Conservation (phyloP, 2,888 invertebrate species). For the Sinohyriopsis cumingii region DNA sequence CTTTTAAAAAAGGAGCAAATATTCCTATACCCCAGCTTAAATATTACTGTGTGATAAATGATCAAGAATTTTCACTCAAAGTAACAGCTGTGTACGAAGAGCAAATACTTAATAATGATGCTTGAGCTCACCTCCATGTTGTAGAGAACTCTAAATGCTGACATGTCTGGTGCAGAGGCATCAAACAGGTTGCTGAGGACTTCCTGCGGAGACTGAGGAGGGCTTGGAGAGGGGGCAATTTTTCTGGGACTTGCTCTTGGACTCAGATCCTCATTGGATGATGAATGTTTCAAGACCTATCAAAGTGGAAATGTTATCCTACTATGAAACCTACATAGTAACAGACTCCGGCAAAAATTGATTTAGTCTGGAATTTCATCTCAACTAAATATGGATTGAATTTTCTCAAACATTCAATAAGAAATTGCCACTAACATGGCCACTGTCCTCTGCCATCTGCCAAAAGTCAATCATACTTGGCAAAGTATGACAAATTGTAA, state of each 20-base stretch:
- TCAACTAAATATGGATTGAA: background rate
- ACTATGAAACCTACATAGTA: background rate
- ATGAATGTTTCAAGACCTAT: conserved; percentile 39
- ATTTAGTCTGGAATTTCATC: background rate
- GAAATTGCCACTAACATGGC: no score
- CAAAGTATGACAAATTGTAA: no score
- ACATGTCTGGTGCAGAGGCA: conserved; percentile 67
- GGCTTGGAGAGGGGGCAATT: conserved; percentile 53
- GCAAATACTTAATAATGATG: no score
- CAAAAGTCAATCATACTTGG: no score
- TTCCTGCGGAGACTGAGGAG: conserved; percentile 57
- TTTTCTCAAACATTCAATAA: no score
- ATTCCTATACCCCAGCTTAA: no score
- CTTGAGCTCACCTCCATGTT: conserved; percentile 70
- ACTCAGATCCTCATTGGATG: conserved; percentile 58
- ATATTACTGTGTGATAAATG: no score
- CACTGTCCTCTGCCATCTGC: no score
- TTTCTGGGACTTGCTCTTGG: conserved; percentile 66
- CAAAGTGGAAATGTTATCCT: background rate
- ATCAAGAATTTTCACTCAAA: no score
- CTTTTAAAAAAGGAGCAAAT: no score
- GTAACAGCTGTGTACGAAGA: no score
- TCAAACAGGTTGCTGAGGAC: conserved; percentile 70
- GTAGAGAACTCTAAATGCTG: conserved; percentile 73
- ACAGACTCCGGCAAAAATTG: background rate